Conservation (phyloP, 2,113 vertebrate genomes). For the Calonectris borealis region DNA sequence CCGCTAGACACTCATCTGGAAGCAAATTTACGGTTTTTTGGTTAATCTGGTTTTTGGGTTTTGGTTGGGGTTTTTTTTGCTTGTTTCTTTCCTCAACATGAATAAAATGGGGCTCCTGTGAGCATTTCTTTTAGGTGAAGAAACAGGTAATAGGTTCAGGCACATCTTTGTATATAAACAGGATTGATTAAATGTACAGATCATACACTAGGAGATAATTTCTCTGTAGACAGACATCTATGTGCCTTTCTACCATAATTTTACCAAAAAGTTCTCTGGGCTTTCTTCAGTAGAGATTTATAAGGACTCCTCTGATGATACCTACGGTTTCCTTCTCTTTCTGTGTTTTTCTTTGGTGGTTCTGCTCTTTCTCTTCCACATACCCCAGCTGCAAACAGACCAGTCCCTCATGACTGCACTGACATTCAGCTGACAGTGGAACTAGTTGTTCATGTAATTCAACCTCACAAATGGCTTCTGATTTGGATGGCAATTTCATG, state of each 20-base stretch:
- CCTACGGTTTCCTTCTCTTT: neutral
- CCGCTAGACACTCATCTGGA: neutral
- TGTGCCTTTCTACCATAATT: neutral
- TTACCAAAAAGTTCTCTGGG: neutral
- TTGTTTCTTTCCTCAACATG: neutral
- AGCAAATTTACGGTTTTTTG: fast-evolving
- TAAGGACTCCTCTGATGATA: neutral
- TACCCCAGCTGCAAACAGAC: neutral
- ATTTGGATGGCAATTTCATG: neutral
- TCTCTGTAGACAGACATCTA: neutral
- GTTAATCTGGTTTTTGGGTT: neutral
- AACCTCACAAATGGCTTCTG: neutral
- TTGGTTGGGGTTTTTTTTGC: neutral
- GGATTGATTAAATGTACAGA: neutral
- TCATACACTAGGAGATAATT: neutral
- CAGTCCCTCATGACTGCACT: fast-evolving
- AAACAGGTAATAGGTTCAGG: neutral
- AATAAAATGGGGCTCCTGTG: neutral
- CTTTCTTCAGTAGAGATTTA: neutral
- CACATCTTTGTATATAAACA: neutral
- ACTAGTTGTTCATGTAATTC: neutral
- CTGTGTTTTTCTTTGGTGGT: neutral
- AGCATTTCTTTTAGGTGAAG: neutral
- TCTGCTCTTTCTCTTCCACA: neutral
- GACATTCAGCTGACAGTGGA: neutral